Base-by-base conservation (phyloP, 2,888 invertebrate genomes). In the Ecliptopera silaceata region DNA sequence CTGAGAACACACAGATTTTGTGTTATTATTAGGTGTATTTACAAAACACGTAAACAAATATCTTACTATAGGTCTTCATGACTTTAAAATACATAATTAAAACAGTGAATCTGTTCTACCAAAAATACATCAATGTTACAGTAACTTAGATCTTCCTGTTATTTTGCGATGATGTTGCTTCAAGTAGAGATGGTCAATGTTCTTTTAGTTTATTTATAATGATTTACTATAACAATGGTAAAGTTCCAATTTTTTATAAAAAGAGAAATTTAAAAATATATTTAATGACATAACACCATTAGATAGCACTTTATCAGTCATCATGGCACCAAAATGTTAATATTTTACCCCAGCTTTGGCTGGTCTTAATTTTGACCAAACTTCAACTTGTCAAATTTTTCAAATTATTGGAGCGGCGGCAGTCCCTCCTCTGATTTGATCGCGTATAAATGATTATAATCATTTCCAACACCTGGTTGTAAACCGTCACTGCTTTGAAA, bases 371-470 rank as follows among this genome's bases (percentile, higher is more conserved):
- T 4, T 22, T 4, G 2, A n/a, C 32, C 13, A 13, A 29, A 15
- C 15, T 36, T 6, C 3, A 36, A 2, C 15, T 36, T 15, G 20
- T 36, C 15, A 15, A 15, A 8, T 36, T 36, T 26, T 26, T 26
- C 10, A 36, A 36, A 36, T 39, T 1, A 20, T 12, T 20, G 8
- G 22, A 8, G 5, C 8, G 2, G 29, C 34, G 13, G 3, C 15
- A n/a, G n/a, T n/a, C n/a, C n/a, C n/a, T n/a, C n/a, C 29, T 56
- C 56, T 4, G 45, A 5, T 46, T 56, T 56, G n/a, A 51, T 56
- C 29, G 29, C n/a, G 13, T 34, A 56, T 36, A 56, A 46, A 50
- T n/a, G n/a, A n/a, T 36, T 36, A 8, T 15, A 36, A 8, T 36
- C 36, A 5, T 36, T 13, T 10, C 15, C 8, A 15, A 15, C 36